phyloP scores from a whole-genome alignment of 2,113 vertebrate genomes.

The Oreocharis arfaki region DNA sequence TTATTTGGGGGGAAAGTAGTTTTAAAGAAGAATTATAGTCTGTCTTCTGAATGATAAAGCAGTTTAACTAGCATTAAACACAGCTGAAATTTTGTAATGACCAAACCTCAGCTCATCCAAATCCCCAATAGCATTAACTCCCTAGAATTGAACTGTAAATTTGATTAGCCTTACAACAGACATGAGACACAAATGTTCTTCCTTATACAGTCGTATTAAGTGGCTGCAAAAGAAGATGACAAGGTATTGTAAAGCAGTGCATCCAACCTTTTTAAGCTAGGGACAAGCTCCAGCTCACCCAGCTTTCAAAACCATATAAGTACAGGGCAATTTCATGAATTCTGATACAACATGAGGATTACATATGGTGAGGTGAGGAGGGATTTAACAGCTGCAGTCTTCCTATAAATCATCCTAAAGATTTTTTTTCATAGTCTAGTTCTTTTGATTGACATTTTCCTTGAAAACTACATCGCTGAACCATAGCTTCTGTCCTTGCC shows the following conservation, averaged over 20 bases:
- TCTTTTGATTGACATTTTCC: not conserved
- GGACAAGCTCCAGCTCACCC: not conserved
- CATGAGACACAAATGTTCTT: conserved; percentile 34
- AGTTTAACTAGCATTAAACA: conserved; percentile 44
- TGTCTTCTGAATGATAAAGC: conserved; percentile 48
- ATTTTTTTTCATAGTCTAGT: not conserved
- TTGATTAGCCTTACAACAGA: conserved; percentile 40
- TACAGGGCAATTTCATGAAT: not conserved
- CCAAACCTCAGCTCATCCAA: conserved; percentile 42
- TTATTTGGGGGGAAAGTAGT: conserved; percentile 38
- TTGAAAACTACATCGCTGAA: not conserved
- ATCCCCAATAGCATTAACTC: conserved; percentile 46
- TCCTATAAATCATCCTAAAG: not conserved
- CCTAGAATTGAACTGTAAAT: conserved; percentile 33
- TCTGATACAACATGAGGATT: not conserved
- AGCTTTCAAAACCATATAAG: not conserved
- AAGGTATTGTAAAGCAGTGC: not conserved
- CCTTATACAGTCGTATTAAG: conserved; percentile 6
- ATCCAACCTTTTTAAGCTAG: not conserved
- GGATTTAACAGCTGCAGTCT: not conserved
- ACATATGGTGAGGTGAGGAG: not conserved
- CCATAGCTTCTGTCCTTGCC: not conserved
- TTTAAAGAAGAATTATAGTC: conserved; percentile 50
- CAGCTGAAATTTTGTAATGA: conserved; percentile 51
- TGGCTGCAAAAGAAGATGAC: conserved; percentile 19